Conservation (phyloP, 2,797 vertebrate genomes). For the Falco columbarius region DNA sequence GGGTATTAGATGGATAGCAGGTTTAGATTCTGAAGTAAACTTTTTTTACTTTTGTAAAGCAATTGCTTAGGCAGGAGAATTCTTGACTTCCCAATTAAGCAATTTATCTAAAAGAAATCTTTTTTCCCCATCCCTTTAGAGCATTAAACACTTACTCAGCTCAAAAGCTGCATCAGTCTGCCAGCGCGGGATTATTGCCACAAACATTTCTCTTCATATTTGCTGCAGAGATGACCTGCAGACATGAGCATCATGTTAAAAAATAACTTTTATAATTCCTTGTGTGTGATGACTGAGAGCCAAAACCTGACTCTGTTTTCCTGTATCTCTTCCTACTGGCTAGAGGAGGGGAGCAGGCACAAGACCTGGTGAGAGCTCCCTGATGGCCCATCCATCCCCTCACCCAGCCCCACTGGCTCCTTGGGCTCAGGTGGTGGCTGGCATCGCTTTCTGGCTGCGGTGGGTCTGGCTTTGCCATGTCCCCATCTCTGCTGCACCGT, state of each 20-base stretch:
- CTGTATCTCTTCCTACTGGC: not conserved
- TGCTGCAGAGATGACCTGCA: conserved; percentile 51
- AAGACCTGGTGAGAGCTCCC: not conserved
- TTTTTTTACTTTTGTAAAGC: conserved; percentile 31
- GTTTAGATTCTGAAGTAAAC: conserved; percentile 4
- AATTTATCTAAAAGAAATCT: conserved; percentile 55
- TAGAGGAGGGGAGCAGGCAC: not conserved
- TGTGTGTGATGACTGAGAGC: not conserved
- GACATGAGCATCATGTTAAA: conserved; percentile 43
- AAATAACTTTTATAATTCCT: conserved; percentile 28
- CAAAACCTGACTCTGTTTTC: not conserved
- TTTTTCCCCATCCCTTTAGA: not conserved
- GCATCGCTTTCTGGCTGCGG: rapidly evolving
- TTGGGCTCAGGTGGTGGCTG: rapidly evolving
- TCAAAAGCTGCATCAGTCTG: conserved; percentile 17
- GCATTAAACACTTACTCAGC: conserved; percentile 37
- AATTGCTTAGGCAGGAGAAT: conserved; percentile 37
- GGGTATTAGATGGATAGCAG: not conserved
- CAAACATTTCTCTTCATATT: conserved; percentile 29
- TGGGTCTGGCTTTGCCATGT: not conserved
- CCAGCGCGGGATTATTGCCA: conserved; percentile 28
- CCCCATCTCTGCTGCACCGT: rapidly evolving
- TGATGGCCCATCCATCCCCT: rapidly evolving
- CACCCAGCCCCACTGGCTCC: not conserved
- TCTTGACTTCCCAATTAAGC: conserved; percentile 53